Conservation (phyloP, 2,888 invertebrate species). For the Epicampocera succincta region DNA sequence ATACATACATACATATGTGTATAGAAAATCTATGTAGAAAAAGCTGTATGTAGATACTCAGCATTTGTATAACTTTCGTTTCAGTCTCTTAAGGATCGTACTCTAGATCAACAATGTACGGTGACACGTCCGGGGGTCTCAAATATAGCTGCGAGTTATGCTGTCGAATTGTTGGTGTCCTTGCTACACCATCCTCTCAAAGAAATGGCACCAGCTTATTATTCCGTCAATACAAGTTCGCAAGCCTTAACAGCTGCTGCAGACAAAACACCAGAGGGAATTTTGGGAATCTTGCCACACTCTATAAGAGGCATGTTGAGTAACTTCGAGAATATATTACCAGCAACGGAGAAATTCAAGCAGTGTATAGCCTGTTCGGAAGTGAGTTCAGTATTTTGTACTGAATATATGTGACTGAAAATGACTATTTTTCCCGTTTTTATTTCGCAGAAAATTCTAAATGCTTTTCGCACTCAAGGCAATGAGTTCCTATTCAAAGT, state of each 20-base stretch:
- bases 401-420: background rate
- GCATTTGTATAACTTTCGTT: background rate
- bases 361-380: slow-evolving; percentile 97
- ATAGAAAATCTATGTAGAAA: too few species aligned
- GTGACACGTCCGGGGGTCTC: slow-evolving; percentile 97
- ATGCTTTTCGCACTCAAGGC: slow-evolving; percentile 83
- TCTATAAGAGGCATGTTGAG: slow-evolving; percentile 96
- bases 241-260: slow-evolving; percentile 73
- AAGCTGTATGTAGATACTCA: too few species aligned
- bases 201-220: slow-evolving; percentile 86
- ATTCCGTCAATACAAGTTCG: slow-evolving; percentile 71
- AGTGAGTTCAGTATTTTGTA: slow-evolving; percentile 70
- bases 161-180: slow-evolving; percentile 94
- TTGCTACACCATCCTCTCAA: slow-evolving; percentile 91
- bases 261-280: slow-evolving; percentile 83
- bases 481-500: slow-evolving; percentile 89
- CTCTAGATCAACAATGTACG: slow-evolving; percentile 98
- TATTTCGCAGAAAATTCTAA: slow-evolving; percentile 80
- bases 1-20: too few species aligned
- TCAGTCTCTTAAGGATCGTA: slow-evolving; percentile 94
- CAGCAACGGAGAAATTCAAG: slow-evolving; percentile 92
- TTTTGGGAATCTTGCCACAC: slow-evolving; percentile 94
- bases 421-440: background rate
- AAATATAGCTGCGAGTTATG: slow-evolving; percentile 93
- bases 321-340: slow-evolving; percentile 90